Conservation (phyloP, 1,140 invertebrate species). For the Mycetomoellerius zeteki region DNA sequence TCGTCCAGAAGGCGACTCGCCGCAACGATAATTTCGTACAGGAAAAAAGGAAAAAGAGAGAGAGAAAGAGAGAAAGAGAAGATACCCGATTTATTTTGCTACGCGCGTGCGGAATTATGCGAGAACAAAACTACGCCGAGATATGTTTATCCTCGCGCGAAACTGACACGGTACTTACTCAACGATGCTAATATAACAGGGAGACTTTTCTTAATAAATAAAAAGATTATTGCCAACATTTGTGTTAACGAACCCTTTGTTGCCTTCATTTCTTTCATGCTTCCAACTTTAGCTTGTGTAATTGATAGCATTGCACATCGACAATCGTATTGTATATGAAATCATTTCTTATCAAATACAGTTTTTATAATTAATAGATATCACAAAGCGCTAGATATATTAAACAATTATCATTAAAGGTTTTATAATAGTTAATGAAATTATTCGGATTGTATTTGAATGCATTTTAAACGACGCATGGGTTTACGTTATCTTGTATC, state of each 20-base stretch:
- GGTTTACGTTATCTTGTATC: not conserved
- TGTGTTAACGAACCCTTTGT: not conserved
- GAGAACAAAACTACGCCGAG: constrained; percentile 45
- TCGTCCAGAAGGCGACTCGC: constrained; percentile 55
- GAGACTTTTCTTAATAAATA: constrained; percentile 64
- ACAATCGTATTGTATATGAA: not conserved
- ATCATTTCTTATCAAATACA: not conserved
- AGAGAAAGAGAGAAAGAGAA: not conserved
- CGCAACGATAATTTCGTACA: constrained; percentile 56
- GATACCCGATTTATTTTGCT: constrained; percentile 63
- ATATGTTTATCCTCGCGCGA: constrained; percentile 60
- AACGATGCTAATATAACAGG: constrained; percentile 63
- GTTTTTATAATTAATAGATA: constrained; percentile 9
- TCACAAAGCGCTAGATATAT: not conserved
- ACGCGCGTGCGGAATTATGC: constrained; percentile 59
- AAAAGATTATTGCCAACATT: constrained; percentile 59
- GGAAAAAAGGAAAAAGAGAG: not conserved
- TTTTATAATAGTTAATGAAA: not conserved
- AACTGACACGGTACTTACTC: constrained; percentile 63
- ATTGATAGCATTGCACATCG: constrained; percentile 7
- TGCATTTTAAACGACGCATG: not conserved
- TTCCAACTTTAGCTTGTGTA: constrained; percentile 4
- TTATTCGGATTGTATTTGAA: not conserved
- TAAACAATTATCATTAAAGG: not conserved
- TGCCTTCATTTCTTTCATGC: not conserved